Evolutionary conservation across 1,140 invertebrate species (phyloP).

Genomic region (Pseudomyrmex flavicornis): DNA sequence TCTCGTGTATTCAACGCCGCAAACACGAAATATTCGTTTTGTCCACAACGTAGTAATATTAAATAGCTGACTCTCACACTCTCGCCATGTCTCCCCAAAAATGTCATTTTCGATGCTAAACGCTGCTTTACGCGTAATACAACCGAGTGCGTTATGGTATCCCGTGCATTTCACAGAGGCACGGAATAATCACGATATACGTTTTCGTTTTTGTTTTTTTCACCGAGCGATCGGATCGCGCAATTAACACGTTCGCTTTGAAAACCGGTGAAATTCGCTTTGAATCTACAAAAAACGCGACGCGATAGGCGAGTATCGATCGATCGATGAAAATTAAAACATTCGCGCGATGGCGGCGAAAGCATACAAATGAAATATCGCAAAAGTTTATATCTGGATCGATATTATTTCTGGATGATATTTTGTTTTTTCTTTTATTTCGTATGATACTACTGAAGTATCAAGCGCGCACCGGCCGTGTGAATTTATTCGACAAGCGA

Average conservation of each 20-base stretch:
- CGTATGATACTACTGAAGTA: slow-evolving; percentile 13
- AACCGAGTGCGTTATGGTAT: background rate
- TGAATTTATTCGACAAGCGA: background rate
- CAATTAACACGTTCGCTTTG: background rate
- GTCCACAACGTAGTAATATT: slow-evolving; percentile 3
- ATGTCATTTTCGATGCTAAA: slow-evolving; percentile 45
- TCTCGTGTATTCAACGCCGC: background rate
- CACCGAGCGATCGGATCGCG: background rate
- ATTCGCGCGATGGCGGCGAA: too few species aligned
- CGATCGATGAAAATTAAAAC: too few species aligned
- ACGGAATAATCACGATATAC: background rate
- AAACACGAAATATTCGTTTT: slow-evolving; percentile 18
- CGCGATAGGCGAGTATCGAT: too few species aligned
- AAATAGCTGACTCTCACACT: background rate
- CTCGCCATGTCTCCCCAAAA: background rate
- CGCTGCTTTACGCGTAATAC: background rate
- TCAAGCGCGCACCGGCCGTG: background rate
- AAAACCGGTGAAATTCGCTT: background rate
- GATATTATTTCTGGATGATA: background rate
- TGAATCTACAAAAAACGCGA: too few species aligned
- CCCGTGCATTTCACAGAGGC: background rate
- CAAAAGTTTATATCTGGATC: background rate
- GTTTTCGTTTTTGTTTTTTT: background rate
- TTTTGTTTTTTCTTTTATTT: background rate
- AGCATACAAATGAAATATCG: too few species aligned